A percentile compares a stretch with the other conserved stretches of the same genome.
Evolutionary conservation across 2,797 vertebrate genomes (phyloP).

Genomic region (Menidia menidia): DNA sequence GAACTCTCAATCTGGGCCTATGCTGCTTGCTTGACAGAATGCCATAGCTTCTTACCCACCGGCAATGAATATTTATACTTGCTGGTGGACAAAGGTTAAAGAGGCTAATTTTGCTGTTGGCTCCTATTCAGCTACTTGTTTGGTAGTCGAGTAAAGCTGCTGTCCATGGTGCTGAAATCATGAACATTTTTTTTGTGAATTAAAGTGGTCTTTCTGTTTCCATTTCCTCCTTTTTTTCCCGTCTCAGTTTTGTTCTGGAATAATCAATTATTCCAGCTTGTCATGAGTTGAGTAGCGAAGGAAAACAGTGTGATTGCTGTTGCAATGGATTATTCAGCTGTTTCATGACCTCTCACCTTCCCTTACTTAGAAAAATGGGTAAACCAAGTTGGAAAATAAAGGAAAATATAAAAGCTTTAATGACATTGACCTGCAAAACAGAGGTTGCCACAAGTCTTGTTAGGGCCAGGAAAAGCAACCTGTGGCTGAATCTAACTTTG

Average conservation of each 20-base stretch:
- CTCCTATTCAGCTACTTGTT: conserved; percentile 26
- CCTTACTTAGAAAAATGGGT: conserved; percentile 16
- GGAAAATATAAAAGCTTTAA: conserved; percentile 39
- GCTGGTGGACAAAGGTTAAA: conserved; percentile 58
- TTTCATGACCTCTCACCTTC: conserved; percentile 29
- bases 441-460: conserved; percentile 29
- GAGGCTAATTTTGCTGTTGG: conserved; percentile 47
- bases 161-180: conserved; percentile 76
- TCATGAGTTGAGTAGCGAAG: conserved; percentile 9
- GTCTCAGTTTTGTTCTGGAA: conserved; percentile 1
- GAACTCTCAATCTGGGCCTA: conserved; percentile 49
- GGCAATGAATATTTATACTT: conserved; percentile 66
- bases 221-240: conserved; percentile 12
- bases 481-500: conserved; percentile 35
- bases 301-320: conserved; percentile 27
- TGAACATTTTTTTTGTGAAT: conserved; percentile 9
- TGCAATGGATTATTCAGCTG: conserved; percentile 42
- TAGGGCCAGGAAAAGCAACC: conserved; percentile 28
- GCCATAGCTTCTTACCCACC: conserved; percentile 54
- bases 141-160: conserved; percentile 40
- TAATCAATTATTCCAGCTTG: conserved; percentile 23
- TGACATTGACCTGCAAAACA: conserved; percentile 37
- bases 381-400: conserved; percentile 27
- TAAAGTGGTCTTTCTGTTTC: not conserved
- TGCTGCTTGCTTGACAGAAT: conserved; percentile 44